Percentiles rank a stretch among this genome's conserved stretches.
phyloP scores from a whole-genome alignment of 2,113 vertebrate genomes.

The Lampris megalopsis region DNA sequence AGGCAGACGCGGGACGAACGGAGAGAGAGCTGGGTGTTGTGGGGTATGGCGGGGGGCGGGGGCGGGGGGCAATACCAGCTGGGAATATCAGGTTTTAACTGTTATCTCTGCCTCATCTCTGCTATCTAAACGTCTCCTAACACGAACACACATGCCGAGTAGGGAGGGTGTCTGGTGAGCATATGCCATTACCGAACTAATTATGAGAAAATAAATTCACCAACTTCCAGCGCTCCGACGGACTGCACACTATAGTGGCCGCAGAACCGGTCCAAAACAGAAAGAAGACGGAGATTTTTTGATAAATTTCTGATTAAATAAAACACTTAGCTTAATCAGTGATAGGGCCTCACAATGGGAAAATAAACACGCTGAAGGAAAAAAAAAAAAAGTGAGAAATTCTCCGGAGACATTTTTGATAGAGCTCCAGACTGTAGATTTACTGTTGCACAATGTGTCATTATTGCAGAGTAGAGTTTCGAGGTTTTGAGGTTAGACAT shows the following conservation, averaged over 20 bases:
- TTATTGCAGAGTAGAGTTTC: conserved; percentile 49
- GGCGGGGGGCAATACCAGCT: conserved; percentile 57
- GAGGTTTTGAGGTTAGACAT: conserved; percentile 60
- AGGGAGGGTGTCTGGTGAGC: conserved; percentile 61
- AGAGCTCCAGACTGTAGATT: conserved; percentile 33
- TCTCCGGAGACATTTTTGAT: conserved; percentile 45
- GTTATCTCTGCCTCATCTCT: conserved; percentile 72
- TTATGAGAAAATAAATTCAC: conserved; percentile 72
- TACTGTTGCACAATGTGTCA: conserved; percentile 57
- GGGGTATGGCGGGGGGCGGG: conserved; percentile 29
- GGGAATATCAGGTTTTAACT: conserved; percentile 75
- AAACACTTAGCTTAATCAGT: conserved; percentile 44
- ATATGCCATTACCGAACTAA: conserved; percentile 73
- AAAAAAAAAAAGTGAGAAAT: conserved; percentile 7
- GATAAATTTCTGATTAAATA: conserved; percentile 38
- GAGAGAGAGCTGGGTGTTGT: conserved; percentile 49
- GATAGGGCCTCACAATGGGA: conserved; percentile 29
- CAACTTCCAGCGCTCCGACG: conserved; percentile 53
- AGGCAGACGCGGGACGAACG: conserved; percentile 34
- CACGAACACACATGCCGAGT: conserved; percentile 65
- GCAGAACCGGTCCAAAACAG: conserved; percentile 36
- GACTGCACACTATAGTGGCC: conserved; percentile 40
- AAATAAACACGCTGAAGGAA: conserved; percentile 44
- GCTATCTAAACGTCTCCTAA: conserved; percentile 68
- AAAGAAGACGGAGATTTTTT: conserved; percentile 5